Evolutionary conservation across 2,113 vertebrate species (phyloP).

Genomic region (Octodon degus): DNA sequence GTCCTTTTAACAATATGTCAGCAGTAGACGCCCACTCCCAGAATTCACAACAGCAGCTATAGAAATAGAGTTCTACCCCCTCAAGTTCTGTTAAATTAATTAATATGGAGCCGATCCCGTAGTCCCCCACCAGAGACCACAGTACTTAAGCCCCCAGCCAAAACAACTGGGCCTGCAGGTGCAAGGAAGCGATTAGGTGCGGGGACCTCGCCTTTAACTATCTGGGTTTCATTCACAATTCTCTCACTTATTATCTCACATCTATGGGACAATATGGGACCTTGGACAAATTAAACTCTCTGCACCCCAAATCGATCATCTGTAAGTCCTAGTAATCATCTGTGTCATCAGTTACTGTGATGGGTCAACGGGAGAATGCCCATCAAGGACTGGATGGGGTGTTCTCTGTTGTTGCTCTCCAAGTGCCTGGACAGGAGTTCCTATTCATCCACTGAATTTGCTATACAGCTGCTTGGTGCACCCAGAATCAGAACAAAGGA

Average conservation of each 20-base stretch:
- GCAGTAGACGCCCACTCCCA: neutral
- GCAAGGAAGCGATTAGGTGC: neutral
- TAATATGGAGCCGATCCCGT: neutral
- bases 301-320: neutral
- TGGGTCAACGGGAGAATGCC: slow-evolving; percentile 5
- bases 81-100: neutral
- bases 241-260: neutral
- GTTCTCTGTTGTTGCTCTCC: neutral
- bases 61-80: neutral
- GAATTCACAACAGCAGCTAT: neutral
- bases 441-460: neutral
- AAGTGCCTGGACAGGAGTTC: neutral
- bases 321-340: neutral
- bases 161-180: neutral
- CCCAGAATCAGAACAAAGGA: slow-evolving; percentile 3
- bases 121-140: neutral
- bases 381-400: neutral
- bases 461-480: neutral
- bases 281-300: neutral
- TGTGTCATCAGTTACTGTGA: neutral
- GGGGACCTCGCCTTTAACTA: neutral
- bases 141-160: neutral
- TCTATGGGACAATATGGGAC: neutral
- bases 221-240: neutral
- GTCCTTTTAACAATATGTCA: neutral